Percentiles rank a stretch among this genome's conserved stretches.
Evolutionary conservation across 1,140 invertebrate species (phyloP).

Genomic region (Bombyx mori): ASM3026992v2 NC_085135.1:6992501-6993000

Average conservation of each 20-base stretch:
- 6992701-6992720: background rate
- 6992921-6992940: conserved; percentile 10
- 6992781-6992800: too few species aligned
- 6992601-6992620: background rate
- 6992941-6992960: conserved; percentile 6
- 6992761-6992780: too few species aligned
- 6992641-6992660: background rate
- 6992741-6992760: too few species aligned
- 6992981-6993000: background rate
- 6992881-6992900: conserved; percentile 15
- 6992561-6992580: background rate
- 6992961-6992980: background rate
- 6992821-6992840: conserved; percentile 7
- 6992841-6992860: conserved; percentile 9
- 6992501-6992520: conserved; percentile 1
- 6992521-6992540: too few species aligned
- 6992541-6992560: background rate
- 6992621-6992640: background rate
- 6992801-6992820: conserved; percentile 6
- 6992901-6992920: conserved; percentile 7
- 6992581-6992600: background rate
- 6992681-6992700: background rate
- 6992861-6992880: conserved; percentile 11
- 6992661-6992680: background rate
- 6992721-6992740: too few species aligned